Evolutionary conservation across 2,888 invertebrate species (phyloP), one percentile per base, ranked within the genome.

Genomic region (Parnassius smintheus): DNA sequence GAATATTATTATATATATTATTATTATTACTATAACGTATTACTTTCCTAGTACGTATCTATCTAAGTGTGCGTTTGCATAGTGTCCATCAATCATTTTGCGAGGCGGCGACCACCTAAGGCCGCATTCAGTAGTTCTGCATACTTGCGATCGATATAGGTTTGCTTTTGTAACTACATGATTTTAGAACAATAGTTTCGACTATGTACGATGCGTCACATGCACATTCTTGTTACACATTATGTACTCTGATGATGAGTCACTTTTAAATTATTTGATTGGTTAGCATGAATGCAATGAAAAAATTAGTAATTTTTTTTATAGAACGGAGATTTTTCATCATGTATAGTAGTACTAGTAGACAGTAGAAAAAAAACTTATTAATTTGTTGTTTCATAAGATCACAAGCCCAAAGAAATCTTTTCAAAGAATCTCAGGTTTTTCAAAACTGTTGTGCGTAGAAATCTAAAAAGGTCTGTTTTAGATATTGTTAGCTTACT

Each of bases 211-310:
- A 81, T 89, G 88, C 84, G 88, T 90, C 90, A 90, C 76, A 66
- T 68, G 70, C 75, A 79, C 82, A 85, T 86, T 83, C 79, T 77
- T 66, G 77, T 77, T 88, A 88, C 76, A 88, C 87, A 35, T 35
- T 41, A 53, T 41, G 46, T 54, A 52, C 52, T 35, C 52, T 12
- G 53, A 42, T 42, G n/a, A 2, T 53, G 53, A 13, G 18, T 45
- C 42, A 55, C 55, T 42, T n/a, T 44, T 44, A 44, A 44, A 11
- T 44, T 44, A 44, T 44, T 44, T 9, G 11, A 9, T 44, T 35
- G 35, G 35, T 35, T 35, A 7, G 35, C 35, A 35, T 7, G 7
- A 35, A 35, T 35, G 35, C 35, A 35, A 35, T 35, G 35, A 7
- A 35, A 35, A 35, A 35, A 7, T 35, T 35, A 25, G 35, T 35